Base-by-base conservation (phyloP, 2,113 vertebrate species). In the Empidonax alnorum region DNA sequence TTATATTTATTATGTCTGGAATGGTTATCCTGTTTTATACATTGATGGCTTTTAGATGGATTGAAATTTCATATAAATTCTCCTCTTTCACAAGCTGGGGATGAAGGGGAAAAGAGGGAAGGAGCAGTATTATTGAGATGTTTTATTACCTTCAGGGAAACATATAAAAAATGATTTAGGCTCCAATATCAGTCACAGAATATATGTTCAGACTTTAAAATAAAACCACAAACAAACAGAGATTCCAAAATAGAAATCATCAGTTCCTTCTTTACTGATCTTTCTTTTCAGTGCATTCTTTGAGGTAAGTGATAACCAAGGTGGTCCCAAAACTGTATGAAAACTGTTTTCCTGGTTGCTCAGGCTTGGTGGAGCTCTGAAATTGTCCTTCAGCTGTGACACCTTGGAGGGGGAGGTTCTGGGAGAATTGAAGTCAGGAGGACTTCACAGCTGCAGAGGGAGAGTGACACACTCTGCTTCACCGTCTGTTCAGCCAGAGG, bases 1-100 rank as follows among this genome's bases (percentile, higher is more conserved):
- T 98, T 93, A 44, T 95, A 95, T 97, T 95, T 96, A 92, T 94
- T 94, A 63, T 73, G 71, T 87, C 81, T 93, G 84, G 84, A 96
- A 97, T 91, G 65, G 47, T 95, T 94, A 94, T 94, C 61, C 75
- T 75, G 27, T 92, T 97, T 97, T 96, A 94, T 91, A 86, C 67
- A 76, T 93, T 93, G 77, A 84, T 93, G 83, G 73, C 23, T 97
- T 97, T 97, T 91, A 96, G 93, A 80, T 67, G 61, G 79, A 97
- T 85, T 84, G 73, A 97, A 89, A 89, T 93, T 96, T 92, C 92
- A 86, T 56, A 82, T 61, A 55, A 86, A 82, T 84, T 61, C 16
- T 81, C 20, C 35, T 66, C 5, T 74, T 87, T 65, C 56, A 56
- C 27, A 65, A 49, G 8, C 5, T 56, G 44, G 10, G 39, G 35